phyloP scores from a whole-genome alignment of 2,113 vertebrate genomes.

The Azemiops feae region DNA sequence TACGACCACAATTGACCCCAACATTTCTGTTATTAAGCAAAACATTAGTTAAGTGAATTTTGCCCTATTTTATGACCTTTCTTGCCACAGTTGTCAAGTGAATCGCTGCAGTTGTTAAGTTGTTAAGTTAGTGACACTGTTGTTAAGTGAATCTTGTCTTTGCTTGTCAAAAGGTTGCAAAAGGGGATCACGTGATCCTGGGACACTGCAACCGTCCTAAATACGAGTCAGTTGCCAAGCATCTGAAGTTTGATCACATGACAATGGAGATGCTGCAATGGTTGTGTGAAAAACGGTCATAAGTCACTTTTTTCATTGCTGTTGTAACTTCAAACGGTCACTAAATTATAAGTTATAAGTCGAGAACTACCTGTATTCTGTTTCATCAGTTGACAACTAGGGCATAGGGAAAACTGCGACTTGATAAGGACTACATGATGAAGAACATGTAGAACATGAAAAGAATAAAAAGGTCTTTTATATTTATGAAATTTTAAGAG shows the following conservation, averaged over 20 bases:
- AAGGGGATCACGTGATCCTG: not conserved
- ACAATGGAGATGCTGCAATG: not conserved
- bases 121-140: not conserved
- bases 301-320: too few species aligned
- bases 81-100: not conserved
- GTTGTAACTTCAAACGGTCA: not conserved
- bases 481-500: not conserved
- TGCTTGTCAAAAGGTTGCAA: not conserved
- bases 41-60: not conserved
- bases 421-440: not conserved
- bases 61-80: not conserved
- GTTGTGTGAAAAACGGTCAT: not conserved
- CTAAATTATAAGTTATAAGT: not conserved
- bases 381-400: not conserved
- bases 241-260: not conserved
- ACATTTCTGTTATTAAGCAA: not conserved
- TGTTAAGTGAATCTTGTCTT: not conserved
- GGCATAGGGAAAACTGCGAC: not conserved
- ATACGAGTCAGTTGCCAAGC: not conserved
- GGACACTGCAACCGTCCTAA: not conserved
- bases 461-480: not conserved
- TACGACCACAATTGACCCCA: not conserved
- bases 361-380: not conserved
- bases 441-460: not conserved
- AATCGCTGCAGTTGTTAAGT: not conserved